Evolutionary conservation across 2,888 invertebrate species (phyloP).

Genomic region (Cerastis leucographa): DNA sequence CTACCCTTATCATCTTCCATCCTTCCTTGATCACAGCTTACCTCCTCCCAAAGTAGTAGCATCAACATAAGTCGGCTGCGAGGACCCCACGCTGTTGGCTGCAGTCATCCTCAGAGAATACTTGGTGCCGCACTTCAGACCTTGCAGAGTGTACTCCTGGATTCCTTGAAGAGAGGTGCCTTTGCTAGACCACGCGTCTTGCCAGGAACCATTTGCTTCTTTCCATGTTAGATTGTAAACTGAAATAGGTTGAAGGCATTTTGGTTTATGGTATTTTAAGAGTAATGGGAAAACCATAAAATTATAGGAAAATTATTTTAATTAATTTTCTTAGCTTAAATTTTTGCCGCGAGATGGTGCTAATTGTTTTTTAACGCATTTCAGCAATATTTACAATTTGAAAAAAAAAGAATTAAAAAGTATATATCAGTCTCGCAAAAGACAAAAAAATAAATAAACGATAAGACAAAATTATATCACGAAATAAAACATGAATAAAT

Average conservation of each 20-base stretch:
- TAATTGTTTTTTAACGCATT: too few species aligned
- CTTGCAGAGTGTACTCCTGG: conserved; percentile 92
- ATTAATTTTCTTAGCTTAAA: too few species aligned
- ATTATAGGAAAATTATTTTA: too few species aligned
- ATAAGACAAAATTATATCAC: too few species aligned
- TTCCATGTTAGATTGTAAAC: conserved; percentile 89
- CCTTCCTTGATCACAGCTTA: conserved; percentile 50
- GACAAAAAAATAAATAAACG: too few species aligned
- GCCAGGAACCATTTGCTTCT: conserved; percentile 87
- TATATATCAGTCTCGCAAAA: too few species aligned
- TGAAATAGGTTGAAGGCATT: conserved; percentile 62
- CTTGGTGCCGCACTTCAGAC: conserved; percentile 95
- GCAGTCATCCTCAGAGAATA: conserved; percentile 95
- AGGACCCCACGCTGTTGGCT: conserved; percentile 95
- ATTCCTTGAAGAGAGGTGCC: conserved; percentile 90
- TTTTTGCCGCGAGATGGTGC: not conserved
- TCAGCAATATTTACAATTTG: too few species aligned
- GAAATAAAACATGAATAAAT: too few species aligned
- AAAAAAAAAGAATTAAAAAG: too few species aligned
- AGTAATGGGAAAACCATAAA: not conserved
- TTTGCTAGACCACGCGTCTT: conserved; percentile 92
- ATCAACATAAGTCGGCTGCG: conserved; percentile 92
- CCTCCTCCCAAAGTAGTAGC: conserved; percentile 91
- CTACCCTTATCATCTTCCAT: too few species aligned
- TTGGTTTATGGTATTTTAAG: not conserved